Conservation (phyloP, 2,113 vertebrate species). For the Buteo buteo region DNA sequence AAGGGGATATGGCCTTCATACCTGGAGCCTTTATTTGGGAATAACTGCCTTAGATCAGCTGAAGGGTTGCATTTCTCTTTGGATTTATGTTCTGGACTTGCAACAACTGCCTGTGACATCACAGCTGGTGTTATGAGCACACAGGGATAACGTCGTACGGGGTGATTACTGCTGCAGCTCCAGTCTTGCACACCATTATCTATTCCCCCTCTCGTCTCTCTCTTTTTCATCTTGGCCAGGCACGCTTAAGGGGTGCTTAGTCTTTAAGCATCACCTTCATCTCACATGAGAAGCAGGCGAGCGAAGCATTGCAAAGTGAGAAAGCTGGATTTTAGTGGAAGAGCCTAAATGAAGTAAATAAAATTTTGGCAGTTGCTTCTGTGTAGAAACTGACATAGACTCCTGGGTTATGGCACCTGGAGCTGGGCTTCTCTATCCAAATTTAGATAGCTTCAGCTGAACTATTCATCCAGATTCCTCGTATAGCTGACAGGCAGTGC, state of each 20-base stretch:
- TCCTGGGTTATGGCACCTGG: accelerated
- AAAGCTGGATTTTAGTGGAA: neutral
- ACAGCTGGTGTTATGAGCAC: neutral
- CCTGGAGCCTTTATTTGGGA: neutral
- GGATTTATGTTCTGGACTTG: neutral
- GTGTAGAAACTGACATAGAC: neutral
- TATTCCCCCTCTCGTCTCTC: neutral
- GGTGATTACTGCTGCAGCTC: neutral
- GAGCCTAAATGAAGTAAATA: neutral
- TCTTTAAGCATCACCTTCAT: neutral
- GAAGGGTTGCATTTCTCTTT: neutral
- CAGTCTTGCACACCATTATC: neutral
- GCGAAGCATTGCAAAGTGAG: neutral
- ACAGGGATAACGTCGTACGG: neutral
- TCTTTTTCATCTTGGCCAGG: neutral
- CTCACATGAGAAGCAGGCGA: neutral
- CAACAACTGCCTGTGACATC: neutral
- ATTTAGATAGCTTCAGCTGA: neutral
- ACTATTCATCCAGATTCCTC: neutral
- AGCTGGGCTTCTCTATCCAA: neutral
- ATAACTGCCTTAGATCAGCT: neutral
- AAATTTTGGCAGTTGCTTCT: neutral
- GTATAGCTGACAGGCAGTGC: neutral
- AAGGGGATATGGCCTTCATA: neutral
- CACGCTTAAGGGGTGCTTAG: neutral